phyloP scores from a whole-genome alignment of 2,888 invertebrate genomes.

The Anthophora plumipes region DNA sequence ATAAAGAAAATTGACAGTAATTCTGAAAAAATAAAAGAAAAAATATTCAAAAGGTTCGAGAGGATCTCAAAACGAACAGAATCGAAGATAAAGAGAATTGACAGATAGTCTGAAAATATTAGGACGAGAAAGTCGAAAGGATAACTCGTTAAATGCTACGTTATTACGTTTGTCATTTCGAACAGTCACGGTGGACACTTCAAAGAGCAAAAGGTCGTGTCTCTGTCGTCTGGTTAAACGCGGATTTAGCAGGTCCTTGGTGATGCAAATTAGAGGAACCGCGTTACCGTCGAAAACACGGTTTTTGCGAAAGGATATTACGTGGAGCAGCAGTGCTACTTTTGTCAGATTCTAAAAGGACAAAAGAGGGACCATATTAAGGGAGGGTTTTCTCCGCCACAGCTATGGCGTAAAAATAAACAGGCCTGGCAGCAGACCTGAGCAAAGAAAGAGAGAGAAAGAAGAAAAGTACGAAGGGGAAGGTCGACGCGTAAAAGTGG shows the following conservation, averaged over 20 bases:
- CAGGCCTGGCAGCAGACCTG: conserved; percentile 16
- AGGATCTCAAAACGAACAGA: too few species aligned
- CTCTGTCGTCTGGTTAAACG: conserved; percentile 33
- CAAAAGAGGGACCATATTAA: conserved; percentile 25
- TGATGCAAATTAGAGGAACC: conserved; percentile 48
- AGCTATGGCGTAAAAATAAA: conserved; percentile 58
- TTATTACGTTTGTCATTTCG: not conserved
- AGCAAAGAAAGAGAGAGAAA: not conserved
- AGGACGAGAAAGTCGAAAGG: not conserved
- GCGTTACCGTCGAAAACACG: conserved; percentile 42
- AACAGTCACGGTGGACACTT: not conserved
- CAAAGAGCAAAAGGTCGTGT: conserved; percentile 2
- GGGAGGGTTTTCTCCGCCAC: not conserved
- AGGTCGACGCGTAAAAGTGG: conserved; percentile 36
- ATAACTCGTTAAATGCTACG: not conserved
- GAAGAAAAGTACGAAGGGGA: not conserved
- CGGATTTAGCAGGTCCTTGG: conserved; percentile 25
- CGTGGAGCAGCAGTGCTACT: not conserved
- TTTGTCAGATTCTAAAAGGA: conserved; percentile 31
- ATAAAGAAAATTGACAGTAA: too few species aligned
- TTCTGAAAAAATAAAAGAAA: too few species aligned
- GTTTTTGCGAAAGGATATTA: conserved; percentile 47
- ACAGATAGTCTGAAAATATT: too few species aligned
- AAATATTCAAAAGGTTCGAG: too few species aligned
- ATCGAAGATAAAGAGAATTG: too few species aligned